Evolutionary conservation across 35 echinoderm and acorn worm species (phyloP).

Genomic region (Diadema setosum): DNA sequence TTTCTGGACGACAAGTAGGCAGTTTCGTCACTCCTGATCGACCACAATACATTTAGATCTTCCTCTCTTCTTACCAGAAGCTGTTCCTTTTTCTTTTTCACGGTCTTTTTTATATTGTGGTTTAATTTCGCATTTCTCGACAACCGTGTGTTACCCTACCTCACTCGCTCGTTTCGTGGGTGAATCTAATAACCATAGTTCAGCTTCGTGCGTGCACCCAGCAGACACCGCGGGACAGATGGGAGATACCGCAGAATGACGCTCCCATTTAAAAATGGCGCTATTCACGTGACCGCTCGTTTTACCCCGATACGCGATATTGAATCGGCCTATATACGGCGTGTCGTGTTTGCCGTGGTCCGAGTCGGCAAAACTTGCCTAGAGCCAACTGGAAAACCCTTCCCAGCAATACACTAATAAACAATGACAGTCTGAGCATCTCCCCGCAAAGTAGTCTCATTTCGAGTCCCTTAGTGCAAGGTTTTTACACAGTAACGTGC

Average conservation of each 20-base stretch:
- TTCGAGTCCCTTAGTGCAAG: no score
- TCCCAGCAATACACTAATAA: background rate
- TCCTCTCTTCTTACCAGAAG: no score
- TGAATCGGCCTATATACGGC: conserved; percentile 1
- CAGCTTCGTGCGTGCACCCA: background rate
- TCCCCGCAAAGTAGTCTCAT: no score
- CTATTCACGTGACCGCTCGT: background rate
- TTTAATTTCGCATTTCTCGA: no score
- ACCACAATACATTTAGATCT: no score
- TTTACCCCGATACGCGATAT: background rate
- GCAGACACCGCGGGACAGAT: background rate
- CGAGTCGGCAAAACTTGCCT: background rate
- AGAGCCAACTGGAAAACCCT: background rate
- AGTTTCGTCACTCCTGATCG: no score
- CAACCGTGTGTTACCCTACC: background rate
- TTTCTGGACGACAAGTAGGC: no score
- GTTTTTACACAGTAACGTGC: no score
- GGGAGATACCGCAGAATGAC: background rate
- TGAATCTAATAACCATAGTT: background rate
- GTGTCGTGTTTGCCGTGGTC: background rate
- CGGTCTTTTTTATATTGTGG: no score
- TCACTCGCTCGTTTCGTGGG: background rate
- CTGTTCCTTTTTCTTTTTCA: no score
- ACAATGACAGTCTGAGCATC: conserved; percentile 26
- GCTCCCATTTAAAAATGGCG: conserved; percentile 20